Evolutionary conservation across 2,113 vertebrate species (phyloP).

Genomic region (Loxodonta africana): DNA sequence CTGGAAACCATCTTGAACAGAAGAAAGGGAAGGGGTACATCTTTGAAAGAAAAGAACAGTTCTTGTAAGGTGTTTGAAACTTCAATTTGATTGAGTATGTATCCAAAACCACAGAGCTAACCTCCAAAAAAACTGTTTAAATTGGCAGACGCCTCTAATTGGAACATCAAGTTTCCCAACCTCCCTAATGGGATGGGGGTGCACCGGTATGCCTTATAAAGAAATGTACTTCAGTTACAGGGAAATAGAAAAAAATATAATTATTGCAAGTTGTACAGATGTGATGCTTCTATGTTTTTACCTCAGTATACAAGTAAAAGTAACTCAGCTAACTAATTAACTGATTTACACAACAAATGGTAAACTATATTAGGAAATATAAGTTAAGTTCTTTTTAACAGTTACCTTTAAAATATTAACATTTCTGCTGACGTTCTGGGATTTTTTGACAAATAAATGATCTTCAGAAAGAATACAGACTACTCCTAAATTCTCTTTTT

Average conservation of each 20-base stretch:
- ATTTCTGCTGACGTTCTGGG: background rate
- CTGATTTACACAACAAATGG: background rate
- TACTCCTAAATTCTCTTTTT: background rate
- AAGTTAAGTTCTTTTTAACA: constrained; percentile 2
- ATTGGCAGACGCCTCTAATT: background rate
- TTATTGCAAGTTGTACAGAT: background rate
- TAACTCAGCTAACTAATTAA: background rate
- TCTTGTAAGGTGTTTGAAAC: background rate
- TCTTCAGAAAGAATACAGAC: background rate
- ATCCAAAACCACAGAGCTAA: background rate
- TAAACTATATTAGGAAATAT: background rate
- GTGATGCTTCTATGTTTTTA: background rate
- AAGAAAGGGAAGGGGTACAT: background rate
- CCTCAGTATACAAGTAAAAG: background rate
- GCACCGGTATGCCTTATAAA: background rate
- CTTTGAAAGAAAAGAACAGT: background rate
- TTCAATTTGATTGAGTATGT: background rate
- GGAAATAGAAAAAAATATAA: constrained; percentile 16
- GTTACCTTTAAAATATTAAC: background rate
- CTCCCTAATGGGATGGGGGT: background rate
- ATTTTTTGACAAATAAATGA: background rate
- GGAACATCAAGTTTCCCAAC: background rate
- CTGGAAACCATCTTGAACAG: background rate
- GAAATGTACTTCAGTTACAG: background rate
- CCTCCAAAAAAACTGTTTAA: background rate